Base-by-base conservation (phyloP, 2,113 vertebrate genomes). In the Megaleporinus macrocephalus region DNA sequence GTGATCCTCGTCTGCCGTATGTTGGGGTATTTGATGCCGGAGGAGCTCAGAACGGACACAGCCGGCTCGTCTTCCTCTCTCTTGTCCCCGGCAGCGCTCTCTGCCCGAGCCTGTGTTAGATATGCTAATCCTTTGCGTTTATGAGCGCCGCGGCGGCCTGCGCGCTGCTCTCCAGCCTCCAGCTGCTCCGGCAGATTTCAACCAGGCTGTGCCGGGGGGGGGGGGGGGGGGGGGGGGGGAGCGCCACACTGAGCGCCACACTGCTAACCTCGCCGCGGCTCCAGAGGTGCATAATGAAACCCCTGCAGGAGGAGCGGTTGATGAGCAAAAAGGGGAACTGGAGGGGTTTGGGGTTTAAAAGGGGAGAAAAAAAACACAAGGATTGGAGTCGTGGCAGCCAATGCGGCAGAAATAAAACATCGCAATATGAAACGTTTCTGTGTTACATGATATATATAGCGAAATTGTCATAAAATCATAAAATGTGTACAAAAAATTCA, bases 201-300 rank as follows among this genome's bases (percentile, higher is more conserved):
- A 13, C 49, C 49, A 14, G 49, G 49, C 49, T 51, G 49, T 15
- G 13, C 16, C 49, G 15, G 49, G 49, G 49, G 49, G 49, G 49
- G 14, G 14, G 1, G 49, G 18, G 6, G 53, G 15, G 49, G 49
- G 49, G 49, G 49, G 49, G 14, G 14, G 1, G 49, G 18, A 7
- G 53, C 22, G 18, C 53, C 88, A 89, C 87, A 86, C 89, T 77
- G 90, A 83, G 87, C 61, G 66, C 85, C 89, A 89, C 89, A 88
- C 88, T 83, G 90, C 92, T 89, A 90, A 78, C 91, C 92, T 90
- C 82, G 85, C 89, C 91, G 90, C 65, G 69, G 61, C 89, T 90
- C 91, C 90, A 92, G 88, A 92, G 93, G 92, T 92, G 90, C 89
- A 93, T 94, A 94, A 95, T 94, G 93, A 93, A 92, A 89, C 91